A percentile compares a stretch with the other conserved stretches of the same genome.
Conservation (phyloP, 2,888 invertebrate genomes). For the Sesia bembeciformis region DNA sequence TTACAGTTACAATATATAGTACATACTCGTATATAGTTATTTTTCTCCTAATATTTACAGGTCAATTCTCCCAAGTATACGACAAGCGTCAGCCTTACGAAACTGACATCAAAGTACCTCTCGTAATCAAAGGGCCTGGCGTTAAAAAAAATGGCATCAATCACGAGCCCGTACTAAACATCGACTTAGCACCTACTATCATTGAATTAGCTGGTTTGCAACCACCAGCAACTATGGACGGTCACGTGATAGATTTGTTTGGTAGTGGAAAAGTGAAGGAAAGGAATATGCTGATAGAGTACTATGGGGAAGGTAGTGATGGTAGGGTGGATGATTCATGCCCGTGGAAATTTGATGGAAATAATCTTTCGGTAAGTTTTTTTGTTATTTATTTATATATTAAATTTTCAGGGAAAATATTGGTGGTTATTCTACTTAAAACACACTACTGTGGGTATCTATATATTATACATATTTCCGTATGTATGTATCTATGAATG, state of each 20-base stretch:
- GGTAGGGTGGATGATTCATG: slow-evolving; percentile 75
- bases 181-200: slow-evolving; percentile 91
- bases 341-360: slow-evolving; percentile 73
- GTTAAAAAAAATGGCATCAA: slow-evolving; percentile 63
- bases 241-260: slow-evolving; percentile 34
- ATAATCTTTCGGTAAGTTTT: slow-evolving; percentile 75
- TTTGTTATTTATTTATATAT: background rate
- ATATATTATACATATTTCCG: too few relatives aligned
- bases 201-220: slow-evolving; percentile 79
- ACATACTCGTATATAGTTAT: too few relatives aligned
- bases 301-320: slow-evolving; percentile 83
- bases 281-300: slow-evolving; percentile 83
- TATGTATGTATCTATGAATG: too few relatives aligned
- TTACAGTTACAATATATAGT: too few relatives aligned
- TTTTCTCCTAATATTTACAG: slow-evolving; percentile 43
- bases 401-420: background rate
- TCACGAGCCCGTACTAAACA: slow-evolving; percentile 77
- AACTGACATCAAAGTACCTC: slow-evolving; percentile 88
- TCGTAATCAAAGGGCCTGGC: slow-evolving; percentile 85
- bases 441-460: too few relatives aligned
- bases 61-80: slow-evolving; percentile 90
- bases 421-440: too few relatives aligned
- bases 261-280: slow-evolving; percentile 14
- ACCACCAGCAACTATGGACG: slow-evolving; percentile 76
- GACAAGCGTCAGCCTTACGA: slow-evolving; percentile 95